Conservation (phyloP, 2,888 invertebrate genomes). For the Drosophila peninsularis region DNA sequence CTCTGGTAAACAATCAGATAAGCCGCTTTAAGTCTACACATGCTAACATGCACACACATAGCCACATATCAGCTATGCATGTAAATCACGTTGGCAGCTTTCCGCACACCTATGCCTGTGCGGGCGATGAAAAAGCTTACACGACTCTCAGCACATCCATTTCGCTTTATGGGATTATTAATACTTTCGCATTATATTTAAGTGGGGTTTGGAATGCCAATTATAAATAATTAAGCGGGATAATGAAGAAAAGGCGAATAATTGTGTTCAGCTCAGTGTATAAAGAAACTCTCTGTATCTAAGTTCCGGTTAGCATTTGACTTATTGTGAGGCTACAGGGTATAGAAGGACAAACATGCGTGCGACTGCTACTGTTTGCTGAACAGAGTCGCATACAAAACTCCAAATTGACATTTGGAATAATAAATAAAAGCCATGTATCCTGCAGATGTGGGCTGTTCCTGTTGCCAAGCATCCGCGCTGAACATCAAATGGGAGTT, state of each 20-base stretch:
- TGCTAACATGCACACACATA: neutral
- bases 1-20: constrained; percentile 77
- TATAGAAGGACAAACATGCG: constrained; percentile 24
- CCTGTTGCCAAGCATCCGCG: constrained; percentile 32
- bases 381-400: constrained; percentile 66
- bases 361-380: constrained; percentile 30
- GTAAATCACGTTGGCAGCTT: constrained; percentile 24
- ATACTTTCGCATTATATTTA: neutral
- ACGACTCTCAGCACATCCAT: constrained; percentile 30
- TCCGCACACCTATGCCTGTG: neutral
- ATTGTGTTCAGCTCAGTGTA: neutral
- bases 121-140: neutral
- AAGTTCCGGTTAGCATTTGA: neutral
- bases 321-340: constrained; percentile 13
- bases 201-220: neutral
- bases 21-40: constrained; percentile 44
- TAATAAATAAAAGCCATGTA: constrained; percentile 72
- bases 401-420: constrained; percentile 79
- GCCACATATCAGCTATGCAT: constrained; percentile 30
- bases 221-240: constrained; percentile 3
- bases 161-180: neutral
- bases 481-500: constrained; percentile 8
- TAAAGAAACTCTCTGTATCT: neutral
- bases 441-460: constrained; percentile 23
- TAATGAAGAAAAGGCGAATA: neutral